A percentile compares a stretch with the other conserved stretches of the same genome.
phyloP scores from a whole-genome alignment of 2,888 invertebrate genomes.

The Apomyelois bistriatella region DNA sequence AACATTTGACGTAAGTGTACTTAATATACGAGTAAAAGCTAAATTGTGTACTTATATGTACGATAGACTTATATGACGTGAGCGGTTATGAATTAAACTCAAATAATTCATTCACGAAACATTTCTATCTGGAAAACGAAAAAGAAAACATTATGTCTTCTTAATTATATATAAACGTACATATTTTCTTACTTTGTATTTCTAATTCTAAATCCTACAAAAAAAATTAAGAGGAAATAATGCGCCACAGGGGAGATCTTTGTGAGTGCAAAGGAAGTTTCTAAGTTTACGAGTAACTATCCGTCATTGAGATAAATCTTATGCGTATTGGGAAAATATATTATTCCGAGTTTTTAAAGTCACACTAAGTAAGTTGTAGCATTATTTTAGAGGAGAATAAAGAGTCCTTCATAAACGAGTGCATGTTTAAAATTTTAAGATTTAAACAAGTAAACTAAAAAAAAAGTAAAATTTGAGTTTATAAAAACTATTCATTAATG shows the following conservation, averaged over 20 bases:
- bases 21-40: no score
- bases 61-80: no score
- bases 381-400: no score
- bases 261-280: neutral
- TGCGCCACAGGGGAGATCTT: neutral
- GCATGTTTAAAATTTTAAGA: no score
- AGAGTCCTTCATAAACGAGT: no score
- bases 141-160: neutral
- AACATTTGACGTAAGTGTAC: no score
- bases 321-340: neutral
- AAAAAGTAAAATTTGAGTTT: no score
- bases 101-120: neutral
- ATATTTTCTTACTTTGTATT: neutral
- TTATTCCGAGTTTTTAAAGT: neutral
- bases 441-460: no score
- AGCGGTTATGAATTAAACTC: neutral
- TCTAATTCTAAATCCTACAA: neutral
- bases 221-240: neutral
- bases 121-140: neutral
- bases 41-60: no score
- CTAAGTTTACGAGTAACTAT: neutral
- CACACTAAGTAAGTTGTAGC: no score
- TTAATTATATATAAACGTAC: neutral
- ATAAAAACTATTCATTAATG: no score
- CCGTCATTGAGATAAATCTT: neutral